Conservation (phyloP, 2,888 invertebrate genomes). For the Lampropteryx suffumata region DNA sequence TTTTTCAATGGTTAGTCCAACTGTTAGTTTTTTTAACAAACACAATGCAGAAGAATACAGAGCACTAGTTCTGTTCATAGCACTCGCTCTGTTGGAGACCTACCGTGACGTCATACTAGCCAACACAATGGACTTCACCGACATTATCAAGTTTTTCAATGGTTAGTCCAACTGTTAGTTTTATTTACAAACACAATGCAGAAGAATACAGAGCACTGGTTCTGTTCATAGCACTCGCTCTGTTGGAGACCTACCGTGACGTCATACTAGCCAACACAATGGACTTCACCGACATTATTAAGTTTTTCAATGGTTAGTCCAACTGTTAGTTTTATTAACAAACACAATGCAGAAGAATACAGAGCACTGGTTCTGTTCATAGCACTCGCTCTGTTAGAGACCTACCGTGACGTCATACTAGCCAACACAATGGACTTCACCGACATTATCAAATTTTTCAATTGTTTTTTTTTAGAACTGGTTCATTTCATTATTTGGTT, state of each 20-base stretch:
- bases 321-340: no score
- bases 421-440: conserved; percentile 99
- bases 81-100: conserved; percentile 94
- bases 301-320: conserved; percentile 98
- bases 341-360: no score
- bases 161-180: conserved; percentile 80
- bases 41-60: no score
- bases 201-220: no score
- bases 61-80: conserved; percentile 95
- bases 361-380: conserved; percentile 97
- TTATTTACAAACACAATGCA: no score
- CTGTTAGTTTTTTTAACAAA: no score
- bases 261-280: conserved; percentile 97
- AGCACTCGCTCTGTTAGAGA: conserved; percentile 94
- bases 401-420: conserved; percentile 96
- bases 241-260: conserved; percentile 96
- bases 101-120: conserved; percentile 97
- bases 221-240: conserved; percentile 94
- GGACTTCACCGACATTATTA: conserved; percentile 99
- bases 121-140: conserved; percentile 98
- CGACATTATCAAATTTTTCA: conserved; percentile 98
- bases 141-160: conserved; percentile 99
- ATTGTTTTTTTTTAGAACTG: no score
- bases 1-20: conserved; percentile 94
- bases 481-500: no score